phyloP scores from a whole-genome alignment of 2,113 vertebrate genomes.

The Corythornis vintsioides region DNA sequence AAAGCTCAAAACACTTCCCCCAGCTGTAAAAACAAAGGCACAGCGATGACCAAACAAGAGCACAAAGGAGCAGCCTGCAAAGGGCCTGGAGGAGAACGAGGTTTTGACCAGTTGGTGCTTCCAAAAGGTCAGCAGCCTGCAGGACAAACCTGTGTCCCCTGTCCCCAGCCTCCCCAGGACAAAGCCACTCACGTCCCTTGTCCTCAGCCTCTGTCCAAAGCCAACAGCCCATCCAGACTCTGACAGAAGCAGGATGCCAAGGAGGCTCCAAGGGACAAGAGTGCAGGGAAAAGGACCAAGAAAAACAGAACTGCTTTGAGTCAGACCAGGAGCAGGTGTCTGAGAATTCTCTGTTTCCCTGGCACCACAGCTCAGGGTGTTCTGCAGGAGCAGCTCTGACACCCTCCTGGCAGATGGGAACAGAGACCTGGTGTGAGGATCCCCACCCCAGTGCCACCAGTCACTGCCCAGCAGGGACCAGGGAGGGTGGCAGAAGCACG shows the following conservation, averaged over 20 bases:
- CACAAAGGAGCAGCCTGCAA: conserved; percentile 34
- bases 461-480: fast-evolving
- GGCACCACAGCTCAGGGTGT: fast-evolving
- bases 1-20: conserved; percentile 60
- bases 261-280: neutral
- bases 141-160: fast-evolving
- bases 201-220: neutral
- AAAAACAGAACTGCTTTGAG: neutral
- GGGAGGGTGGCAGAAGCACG: fast-evolving
- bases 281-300: neutral
- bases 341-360: neutral
- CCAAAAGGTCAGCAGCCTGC: neutral
- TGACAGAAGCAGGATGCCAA: neutral
- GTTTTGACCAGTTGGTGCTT: neutral
- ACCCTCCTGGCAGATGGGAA: neutral
- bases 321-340: neutral
- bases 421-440: fast-evolving
- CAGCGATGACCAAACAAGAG: conserved; percentile 41
- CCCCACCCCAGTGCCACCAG: fast-evolving
- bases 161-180: neutral
- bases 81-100: neutral
- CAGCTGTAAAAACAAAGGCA: conserved; percentile 72
- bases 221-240: neutral
- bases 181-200: neutral
- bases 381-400: neutral